phyloP scores from a whole-genome alignment of 2,888 invertebrate species.

The Torymus tubicola region DNA sequence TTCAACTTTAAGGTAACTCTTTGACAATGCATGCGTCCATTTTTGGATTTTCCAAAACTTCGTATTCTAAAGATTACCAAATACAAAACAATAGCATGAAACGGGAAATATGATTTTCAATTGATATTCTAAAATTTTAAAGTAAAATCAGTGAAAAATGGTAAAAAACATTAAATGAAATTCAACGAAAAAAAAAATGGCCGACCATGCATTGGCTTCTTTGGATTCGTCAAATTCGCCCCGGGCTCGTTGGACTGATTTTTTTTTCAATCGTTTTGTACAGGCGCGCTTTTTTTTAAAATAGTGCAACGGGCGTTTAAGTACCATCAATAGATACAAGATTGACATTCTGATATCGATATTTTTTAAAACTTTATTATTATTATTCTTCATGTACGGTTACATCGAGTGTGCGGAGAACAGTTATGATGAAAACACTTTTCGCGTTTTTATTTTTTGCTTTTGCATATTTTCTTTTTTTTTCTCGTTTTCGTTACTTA shows the following conservation, averaged over 20 bases:
- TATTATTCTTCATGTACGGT: constrained; percentile 61
- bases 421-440: constrained; percentile 54
- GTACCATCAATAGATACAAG: constrained; percentile 72
- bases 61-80: no score
- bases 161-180: no score
- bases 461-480: constrained; percentile 42
- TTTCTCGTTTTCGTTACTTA: constrained; percentile 46
- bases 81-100: no score
- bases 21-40: constrained; percentile 29
- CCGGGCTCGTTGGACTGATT: constrained; percentile 49
- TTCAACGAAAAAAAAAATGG: no score
- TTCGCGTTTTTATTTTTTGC: constrained; percentile 50
- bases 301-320: constrained; percentile 63
- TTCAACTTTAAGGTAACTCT: constrained; percentile 42
- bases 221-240: constrained; percentile 42
- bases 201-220: not conserved
- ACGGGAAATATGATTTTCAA: no score
- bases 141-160: no score
- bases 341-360: constrained; percentile 71
- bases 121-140: no score
- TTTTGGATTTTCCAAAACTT: not conserved
- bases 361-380: constrained; percentile 59
- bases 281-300: constrained; percentile 24
- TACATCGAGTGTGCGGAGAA: constrained; percentile 68
- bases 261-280: constrained; percentile 34